Evolutionary conservation across 2,888 invertebrate genomes (phyloP).

Genomic region (Pammene aurita): DNA sequence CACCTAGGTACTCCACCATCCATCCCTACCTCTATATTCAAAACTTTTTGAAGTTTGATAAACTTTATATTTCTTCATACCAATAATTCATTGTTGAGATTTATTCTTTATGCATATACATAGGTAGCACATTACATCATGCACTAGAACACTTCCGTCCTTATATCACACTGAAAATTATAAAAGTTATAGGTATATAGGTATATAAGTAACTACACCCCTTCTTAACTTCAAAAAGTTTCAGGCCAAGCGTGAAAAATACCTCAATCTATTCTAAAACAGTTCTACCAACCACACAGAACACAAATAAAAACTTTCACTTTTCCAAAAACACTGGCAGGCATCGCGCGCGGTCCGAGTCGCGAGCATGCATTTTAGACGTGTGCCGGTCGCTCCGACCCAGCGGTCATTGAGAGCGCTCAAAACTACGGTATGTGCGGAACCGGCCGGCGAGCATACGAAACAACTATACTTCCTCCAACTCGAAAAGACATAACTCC

Average conservation of each 20-base stretch:
- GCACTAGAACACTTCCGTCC: slow-evolving; percentile 1
- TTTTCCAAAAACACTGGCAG: slow-evolving; percentile 39
- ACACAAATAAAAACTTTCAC: slow-evolving; percentile 40
- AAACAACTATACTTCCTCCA: slow-evolving; percentile 57
- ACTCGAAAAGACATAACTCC: slow-evolving; percentile 29
- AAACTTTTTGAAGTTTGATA: not conserved
- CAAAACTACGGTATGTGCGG: slow-evolving; percentile 77
- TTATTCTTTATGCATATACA: not conserved
- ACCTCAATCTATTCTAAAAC: slow-evolving; percentile 21
- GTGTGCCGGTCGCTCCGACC: slow-evolving; percentile 85
- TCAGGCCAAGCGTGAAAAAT: slow-evolving; percentile 25
- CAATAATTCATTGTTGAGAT: not conserved
- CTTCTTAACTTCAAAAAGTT: slow-evolving; percentile 13
- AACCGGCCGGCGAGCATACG: slow-evolving; percentile 79
- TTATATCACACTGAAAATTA: slow-evolving; percentile 15
- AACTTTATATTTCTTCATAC: not conserved
- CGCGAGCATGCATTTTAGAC: slow-evolving; percentile 59
- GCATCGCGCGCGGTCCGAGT: slow-evolving; percentile 53
- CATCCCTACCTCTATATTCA: too few relatives aligned
- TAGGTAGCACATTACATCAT: slow-evolving; percentile 9
- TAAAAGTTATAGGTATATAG: not conserved
- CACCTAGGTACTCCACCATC: not conserved
- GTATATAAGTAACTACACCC: not conserved
- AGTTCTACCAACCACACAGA: slow-evolving; percentile 29
- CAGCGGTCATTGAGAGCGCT: slow-evolving; percentile 85